Evolutionary conservation across 2,113 vertebrate species (phyloP).

Genomic region (Chaetura pelagica): DNA sequence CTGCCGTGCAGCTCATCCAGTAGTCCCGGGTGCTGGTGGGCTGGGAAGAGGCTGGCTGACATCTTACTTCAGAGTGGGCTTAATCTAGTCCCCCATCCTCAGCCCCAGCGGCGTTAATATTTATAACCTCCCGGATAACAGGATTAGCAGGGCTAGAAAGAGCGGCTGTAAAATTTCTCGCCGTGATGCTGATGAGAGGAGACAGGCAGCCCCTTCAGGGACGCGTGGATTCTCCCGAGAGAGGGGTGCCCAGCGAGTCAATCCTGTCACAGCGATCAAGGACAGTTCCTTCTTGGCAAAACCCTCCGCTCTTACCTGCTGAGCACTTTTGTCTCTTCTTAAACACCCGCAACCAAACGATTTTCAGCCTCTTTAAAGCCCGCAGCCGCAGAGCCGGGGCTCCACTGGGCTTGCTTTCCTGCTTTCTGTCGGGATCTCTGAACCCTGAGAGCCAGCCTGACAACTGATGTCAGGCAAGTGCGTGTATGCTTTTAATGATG

Average conservation of each 20-base stretch:
- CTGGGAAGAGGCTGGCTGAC: conserved; percentile 13
- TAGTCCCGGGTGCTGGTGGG: not conserved
- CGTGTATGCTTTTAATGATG: conserved; percentile 88
- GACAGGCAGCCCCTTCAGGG: conserved; percentile 59
- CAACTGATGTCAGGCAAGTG: conserved; percentile 78
- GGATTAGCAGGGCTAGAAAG: conserved; percentile 64
- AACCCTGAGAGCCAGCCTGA: conserved; percentile 49
- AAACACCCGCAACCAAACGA: conserved; percentile 66
- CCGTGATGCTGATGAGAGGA: conserved; percentile 62
- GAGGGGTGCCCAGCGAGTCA: conserved; percentile 56
- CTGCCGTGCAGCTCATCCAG: conserved; percentile 36
- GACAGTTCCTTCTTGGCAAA: conserved; percentile 88
- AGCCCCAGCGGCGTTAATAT: conserved; percentile 22
- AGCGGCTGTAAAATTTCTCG: conserved; percentile 26
- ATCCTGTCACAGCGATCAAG: conserved; percentile 76
- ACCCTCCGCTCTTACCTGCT: conserved; percentile 82
- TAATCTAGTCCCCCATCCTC: conserved; percentile 9
- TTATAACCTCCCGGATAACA: conserved; percentile 67
- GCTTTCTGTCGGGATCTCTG: conserved; percentile 60
- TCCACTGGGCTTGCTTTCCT: conserved; percentile 56
- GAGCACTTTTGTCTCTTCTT: conserved; percentile 80
- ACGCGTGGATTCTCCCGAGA: conserved; percentile 49
- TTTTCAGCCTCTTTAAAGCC: conserved; percentile 73
- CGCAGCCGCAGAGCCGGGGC: not conserved
- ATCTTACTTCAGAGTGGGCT: conserved; percentile 22